Conservation (phyloP, 2,797 vertebrate genomes). For the Poeciliopsis presidionis region DNA sequence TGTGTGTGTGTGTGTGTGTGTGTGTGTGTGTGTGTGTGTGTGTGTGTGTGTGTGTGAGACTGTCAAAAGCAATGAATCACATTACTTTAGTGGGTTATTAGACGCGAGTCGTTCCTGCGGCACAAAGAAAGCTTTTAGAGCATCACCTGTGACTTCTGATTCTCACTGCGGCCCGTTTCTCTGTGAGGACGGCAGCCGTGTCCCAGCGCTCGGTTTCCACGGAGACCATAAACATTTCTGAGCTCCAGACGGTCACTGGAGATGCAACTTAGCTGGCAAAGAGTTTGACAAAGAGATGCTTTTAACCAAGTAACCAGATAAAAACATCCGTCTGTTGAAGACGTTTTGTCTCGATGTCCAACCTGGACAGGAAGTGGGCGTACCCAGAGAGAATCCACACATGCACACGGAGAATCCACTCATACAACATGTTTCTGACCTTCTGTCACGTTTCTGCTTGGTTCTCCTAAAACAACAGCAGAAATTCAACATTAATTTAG, state of each 20-base stretch:
- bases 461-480: neutral
- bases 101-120: conserved; percentile 44
- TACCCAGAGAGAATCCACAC: neutral
- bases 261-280: neutral
- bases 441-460: too few species aligned
- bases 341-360: neutral
- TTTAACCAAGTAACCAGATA: neutral
- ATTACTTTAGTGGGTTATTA: conserved; percentile 67
- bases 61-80: conserved; percentile 67
- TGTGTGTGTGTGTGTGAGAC: conserved; percentile 14
- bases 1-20: too few species aligned
- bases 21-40: neutral
- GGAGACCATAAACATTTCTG: neutral
- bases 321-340: neutral
- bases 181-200: neutral
- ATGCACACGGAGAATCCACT: neutral
- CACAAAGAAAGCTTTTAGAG: conserved; percentile 57
- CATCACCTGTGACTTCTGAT: conserved; percentile 54
- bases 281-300: neutral
- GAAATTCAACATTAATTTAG: neutral
- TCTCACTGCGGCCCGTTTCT: conserved; percentile 25
- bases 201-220: conserved; percentile 20
- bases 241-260: neutral
- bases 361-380: neutral
- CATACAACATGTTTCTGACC: too few species aligned